Evolutionary conservation across 1,140 invertebrate species (phyloP).

Genomic region (Brachionus paranguensis): DNA sequence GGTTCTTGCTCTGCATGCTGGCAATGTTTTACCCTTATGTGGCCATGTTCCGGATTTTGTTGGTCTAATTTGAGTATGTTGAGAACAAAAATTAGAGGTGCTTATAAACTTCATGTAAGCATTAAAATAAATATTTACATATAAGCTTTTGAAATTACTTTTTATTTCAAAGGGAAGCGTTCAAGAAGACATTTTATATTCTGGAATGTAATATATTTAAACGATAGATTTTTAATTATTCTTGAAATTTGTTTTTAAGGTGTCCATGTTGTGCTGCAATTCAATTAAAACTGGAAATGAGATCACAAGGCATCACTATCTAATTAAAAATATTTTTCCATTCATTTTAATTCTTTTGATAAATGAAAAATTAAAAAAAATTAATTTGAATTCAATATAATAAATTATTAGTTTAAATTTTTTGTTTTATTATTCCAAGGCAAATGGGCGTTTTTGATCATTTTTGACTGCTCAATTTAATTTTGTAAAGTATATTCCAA

Average conservation of each 20-base stretch:
- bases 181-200: constrained; percentile 21
- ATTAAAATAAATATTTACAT: background rate
- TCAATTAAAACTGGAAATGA: background rate
- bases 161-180: constrained; percentile 6
- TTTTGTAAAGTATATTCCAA: no score
- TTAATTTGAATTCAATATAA: background rate
- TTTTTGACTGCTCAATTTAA: no score
- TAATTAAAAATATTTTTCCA: background rate
- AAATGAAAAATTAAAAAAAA: constrained; percentile 6
- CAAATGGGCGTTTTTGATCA: no score
- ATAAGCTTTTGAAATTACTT: background rate
- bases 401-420: background rate
- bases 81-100: constrained; percentile 31
- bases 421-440: background rate
- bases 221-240: background rate
- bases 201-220: background rate
- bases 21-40: constrained; percentile 11
- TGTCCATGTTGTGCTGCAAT: constrained; percentile 16
- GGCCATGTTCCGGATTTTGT: background rate
- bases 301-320: background rate
- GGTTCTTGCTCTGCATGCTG: constrained; percentile 23
- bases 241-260: background rate
- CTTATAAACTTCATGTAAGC: constrained; percentile 32
- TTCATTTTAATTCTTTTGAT: background rate
- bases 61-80: constrained; percentile 19